phyloP scores from a whole-genome alignment of 2,113 vertebrate species.

The Mastomys natalensis region DNA sequence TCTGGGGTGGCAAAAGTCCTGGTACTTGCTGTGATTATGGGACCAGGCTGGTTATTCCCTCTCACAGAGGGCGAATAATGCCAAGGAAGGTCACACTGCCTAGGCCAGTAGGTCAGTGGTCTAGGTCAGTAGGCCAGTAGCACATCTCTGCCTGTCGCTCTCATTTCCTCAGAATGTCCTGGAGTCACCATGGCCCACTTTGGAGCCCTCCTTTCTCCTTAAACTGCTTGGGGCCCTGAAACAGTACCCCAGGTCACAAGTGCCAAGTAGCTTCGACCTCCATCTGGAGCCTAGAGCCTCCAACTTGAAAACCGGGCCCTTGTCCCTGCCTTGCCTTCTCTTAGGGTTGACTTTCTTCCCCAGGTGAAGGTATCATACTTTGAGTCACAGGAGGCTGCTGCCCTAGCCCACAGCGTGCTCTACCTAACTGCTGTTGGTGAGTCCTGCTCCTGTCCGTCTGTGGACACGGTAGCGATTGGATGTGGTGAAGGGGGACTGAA shows the following conservation, averaged over 20 bases:
- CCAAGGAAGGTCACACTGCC: neutral
- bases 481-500: neutral
- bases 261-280: neutral
- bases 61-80: neutral
- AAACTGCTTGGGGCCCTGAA: neutral
- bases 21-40: fast-evolving
- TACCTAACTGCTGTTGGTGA: slow-evolving; percentile 86
- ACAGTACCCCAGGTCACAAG: neutral
- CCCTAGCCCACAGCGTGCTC: slow-evolving; percentile 81
- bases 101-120: neutral
- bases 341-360: neutral
- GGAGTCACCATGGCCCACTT: neutral
- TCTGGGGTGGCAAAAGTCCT: neutral
- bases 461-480: neutral
- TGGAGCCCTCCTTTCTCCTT: neutral
- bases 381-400: neutral
- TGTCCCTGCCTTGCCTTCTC: neutral
- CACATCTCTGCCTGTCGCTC: neutral
- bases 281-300: too few species aligned
- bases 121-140: too few species aligned
- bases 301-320: neutral
- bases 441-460: slow-evolving; percentile 14
- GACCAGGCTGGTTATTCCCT: neutral
- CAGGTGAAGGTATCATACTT: slow-evolving; percentile 88
- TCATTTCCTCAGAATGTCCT: too few species aligned